Evolutionary conservation across 1,140 invertebrate genomes (phyloP), one percentile per base, ranked within the genome.

Genomic region (Monomorium pharaonis): DNA sequence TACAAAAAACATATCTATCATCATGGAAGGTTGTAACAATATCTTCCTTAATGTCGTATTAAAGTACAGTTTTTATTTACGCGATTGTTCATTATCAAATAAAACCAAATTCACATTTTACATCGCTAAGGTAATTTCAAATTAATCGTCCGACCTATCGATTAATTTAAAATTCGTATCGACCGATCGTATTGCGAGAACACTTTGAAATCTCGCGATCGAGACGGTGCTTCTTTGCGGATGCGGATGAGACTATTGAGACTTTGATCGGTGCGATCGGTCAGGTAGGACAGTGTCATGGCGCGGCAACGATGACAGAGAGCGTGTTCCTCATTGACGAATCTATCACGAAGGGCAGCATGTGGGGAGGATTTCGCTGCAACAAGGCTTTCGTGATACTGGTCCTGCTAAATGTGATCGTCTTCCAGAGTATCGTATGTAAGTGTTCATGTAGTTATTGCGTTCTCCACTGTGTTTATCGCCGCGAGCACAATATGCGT

Each of bases 301-400:
- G 91, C 91, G 88, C 42, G 21, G 5, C 51, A 88, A 88, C 84
- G 33, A 92, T 92, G 92, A 91, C 90, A 27, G 85, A 88, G 54
- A 80, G 77, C 54, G 51, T 65, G 24, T 72, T 86, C 21, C 81
- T 92, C 24, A 58, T 62, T 24, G 86, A 89, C 70, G 86, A 87
- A 76, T 67, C 44, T 5, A 54, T 24, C 33, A 72, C 54, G 42
- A 89, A 87, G 84, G 27, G 21, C 47, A 91, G 47, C 60, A 93
- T 92, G 91, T 89, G 85, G 88, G 86, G 83, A 16, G 56, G 54
- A 37, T 89, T 87, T 21, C 88, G 89, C 44, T 87, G 78, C 67
- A 86, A 85, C 24, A 88, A 6, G 24, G 12, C 56, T 63, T 85
- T 88, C 42, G 65, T 90, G 16, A 42, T 91, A 49, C 1, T 92